These are phyloP conservation scores for Enteromius argenteus DNA, from an alignment of 2,797 vertebrate genomes.

Conservation along the genomic window DNA sequence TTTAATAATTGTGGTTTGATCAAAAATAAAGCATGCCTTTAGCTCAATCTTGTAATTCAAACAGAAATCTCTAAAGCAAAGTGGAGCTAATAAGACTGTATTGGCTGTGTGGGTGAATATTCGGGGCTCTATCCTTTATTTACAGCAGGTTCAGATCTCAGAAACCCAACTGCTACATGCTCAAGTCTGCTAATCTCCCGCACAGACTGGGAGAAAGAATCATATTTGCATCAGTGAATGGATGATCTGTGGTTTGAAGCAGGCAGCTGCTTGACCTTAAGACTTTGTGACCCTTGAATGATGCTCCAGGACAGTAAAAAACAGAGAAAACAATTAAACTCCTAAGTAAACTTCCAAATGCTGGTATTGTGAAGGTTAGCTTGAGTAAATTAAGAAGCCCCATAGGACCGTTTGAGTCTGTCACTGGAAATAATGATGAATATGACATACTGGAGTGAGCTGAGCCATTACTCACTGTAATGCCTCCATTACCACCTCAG, in stretches of 20 bases:
- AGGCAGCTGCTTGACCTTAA: constrained; percentile 33
- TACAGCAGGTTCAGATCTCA: constrained; percentile 46
- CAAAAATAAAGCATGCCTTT: neutral
- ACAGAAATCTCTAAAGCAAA: constrained; percentile 38
- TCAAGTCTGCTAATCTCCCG: constrained; percentile 39
- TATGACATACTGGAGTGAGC: constrained; percentile 62
- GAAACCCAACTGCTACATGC: constrained; percentile 55
- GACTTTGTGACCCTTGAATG: constrained; percentile 11
- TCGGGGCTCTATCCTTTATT: constrained; percentile 49
- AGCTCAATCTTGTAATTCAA: neutral
- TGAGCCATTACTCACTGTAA: constrained; percentile 73
- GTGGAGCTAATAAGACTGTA: constrained; percentile 22
- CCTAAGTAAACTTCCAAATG: constrained; percentile 40
- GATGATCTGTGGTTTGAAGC: constrained; percentile 21
- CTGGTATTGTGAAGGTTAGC: constrained; percentile 58
- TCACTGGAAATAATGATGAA: constrained; percentile 69
- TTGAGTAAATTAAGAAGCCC: constrained; percentile 73
- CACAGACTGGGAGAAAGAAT: constrained; percentile 25
- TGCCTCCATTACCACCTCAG: constrained; percentile 69
- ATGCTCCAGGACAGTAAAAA: constrained; percentile 24
- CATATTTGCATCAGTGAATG: neutral
- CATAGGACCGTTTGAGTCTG: constrained; percentile 44
- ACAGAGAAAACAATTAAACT: constrained; percentile 32
- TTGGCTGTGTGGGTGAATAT: constrained; percentile 21
- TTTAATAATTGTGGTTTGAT: neutral